phyloP scores from a whole-genome alignment of 2,888 invertebrate genomes.

The Frankliniella fusca region DNA sequence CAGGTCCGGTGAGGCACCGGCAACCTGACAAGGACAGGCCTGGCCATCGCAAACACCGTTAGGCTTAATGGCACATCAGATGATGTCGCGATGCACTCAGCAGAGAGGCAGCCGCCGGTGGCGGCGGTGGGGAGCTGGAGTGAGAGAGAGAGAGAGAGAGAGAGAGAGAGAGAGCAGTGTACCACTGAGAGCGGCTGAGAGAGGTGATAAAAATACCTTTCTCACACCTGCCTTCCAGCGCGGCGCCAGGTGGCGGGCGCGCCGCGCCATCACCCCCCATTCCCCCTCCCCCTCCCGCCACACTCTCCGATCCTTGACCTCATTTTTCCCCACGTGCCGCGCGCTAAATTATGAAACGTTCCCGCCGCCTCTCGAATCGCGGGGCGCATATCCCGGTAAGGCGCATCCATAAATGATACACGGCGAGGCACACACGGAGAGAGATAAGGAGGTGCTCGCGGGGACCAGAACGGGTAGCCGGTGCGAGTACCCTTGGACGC shows the following conservation, averaged over 20 bases:
- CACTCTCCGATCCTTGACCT: neutral
- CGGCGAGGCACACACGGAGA: neutral
- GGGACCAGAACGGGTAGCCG: too few species aligned
- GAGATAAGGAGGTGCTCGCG: neutral
- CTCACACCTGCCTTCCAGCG: too few species aligned
- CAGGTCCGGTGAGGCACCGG: neutral
- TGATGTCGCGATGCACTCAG: neutral
- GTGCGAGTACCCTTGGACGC: too few species aligned
- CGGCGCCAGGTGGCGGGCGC: neutral
- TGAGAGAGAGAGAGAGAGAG: neutral
- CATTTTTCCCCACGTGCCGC: neutral
- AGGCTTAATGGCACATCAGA: too few species aligned
- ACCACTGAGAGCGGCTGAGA: neutral
- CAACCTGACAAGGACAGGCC: neutral
- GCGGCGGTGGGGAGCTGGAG: neutral
- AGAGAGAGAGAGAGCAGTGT: neutral
- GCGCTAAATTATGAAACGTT: conserved; percentile 16
- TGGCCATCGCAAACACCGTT: too few species aligned
- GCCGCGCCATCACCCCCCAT: neutral
- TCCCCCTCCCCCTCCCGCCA: neutral
- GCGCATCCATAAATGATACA: conserved; percentile 11
- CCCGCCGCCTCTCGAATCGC: neutral
- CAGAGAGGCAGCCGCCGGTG: neutral
- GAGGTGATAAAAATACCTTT: neutral
- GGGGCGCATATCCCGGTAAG: neutral